Percentiles rank a stretch among this genome's conserved stretches.
Evolutionary conservation across 2,113 vertebrate species (phyloP).

Genomic region (Pelecanoides urinatrix): DNA sequence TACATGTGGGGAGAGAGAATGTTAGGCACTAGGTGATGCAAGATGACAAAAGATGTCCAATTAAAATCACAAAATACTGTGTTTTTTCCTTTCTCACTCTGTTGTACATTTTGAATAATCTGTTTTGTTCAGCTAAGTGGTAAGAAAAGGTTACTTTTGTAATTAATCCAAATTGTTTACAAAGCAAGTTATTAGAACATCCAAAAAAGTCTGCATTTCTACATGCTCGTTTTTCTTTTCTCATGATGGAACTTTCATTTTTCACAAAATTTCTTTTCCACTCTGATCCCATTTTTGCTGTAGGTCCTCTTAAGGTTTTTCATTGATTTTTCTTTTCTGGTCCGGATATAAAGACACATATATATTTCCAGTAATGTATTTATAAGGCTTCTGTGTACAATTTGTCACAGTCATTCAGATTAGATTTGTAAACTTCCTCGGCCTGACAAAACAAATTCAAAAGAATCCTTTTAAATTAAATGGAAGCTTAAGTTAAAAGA

Average conservation of each 20-base stretch:
- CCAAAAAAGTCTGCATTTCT: neutral
- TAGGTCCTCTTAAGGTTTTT: neutral
- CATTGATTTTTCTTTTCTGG: neutral
- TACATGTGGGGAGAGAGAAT: neutral
- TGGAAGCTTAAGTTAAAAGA: neutral
- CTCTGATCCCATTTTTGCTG: neutral
- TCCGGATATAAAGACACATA: neutral
- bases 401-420: neutral
- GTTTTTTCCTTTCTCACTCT: neutral
- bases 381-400: neutral
- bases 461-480: neutral
- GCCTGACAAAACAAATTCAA: neutral
- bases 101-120: neutral
- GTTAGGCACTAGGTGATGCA: neutral
- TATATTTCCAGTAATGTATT: neutral
- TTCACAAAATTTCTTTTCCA: neutral
- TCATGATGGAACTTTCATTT: neutral
- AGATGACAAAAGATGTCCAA: neutral
- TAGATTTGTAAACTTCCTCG: neutral
- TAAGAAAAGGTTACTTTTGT: neutral
- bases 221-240: neutral
- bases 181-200: neutral
- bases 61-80: neutral
- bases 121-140: neutral
- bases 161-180: neutral